Evolutionary conservation across 1,140 invertebrate genomes (phyloP).

Genomic region (Papilio dardanus): DNA sequence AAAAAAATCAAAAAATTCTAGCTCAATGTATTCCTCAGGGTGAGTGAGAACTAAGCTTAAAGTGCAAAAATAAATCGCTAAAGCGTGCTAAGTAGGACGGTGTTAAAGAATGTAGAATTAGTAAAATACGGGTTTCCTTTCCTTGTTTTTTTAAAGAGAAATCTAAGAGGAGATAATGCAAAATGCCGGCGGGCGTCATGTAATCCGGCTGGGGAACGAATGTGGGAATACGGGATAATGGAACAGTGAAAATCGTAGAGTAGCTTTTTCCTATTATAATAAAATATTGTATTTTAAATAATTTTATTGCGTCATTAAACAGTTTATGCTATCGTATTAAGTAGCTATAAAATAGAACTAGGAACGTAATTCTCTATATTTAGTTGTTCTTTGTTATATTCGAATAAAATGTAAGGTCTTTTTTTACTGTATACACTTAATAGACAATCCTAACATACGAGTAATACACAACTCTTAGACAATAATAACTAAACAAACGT

Average conservation of each 20-base stretch:
- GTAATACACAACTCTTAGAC: too few relatives aligned
- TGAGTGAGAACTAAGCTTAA: background rate
- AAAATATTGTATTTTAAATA: background rate
- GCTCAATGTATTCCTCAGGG: background rate
- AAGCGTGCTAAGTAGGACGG: constrained; percentile 14
- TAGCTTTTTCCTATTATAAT: background rate
- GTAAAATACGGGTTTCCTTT: constrained; percentile 18
- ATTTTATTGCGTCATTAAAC: background rate
- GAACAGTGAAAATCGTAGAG: constrained; percentile 1
- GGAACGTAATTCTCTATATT: background rate
- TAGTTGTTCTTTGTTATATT: background rate
- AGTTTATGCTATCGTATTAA: background rate
- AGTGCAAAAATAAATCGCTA: constrained; percentile 17
- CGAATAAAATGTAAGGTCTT: too few relatives aligned
- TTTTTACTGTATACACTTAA: too few relatives aligned
- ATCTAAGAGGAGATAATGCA: constrained; percentile 31
- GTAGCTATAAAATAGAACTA: background rate
- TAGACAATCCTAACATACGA: too few relatives aligned
- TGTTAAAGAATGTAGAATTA: constrained; percentile 27
- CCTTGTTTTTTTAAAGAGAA: constrained; percentile 24
- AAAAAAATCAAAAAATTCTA: background rate
- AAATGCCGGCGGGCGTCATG: constrained; percentile 32
- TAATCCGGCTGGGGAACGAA: constrained; percentile 24
- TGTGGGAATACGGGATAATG: constrained; percentile 26
- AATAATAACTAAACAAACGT: constrained; percentile 26